Evolutionary conservation across 2,888 invertebrate species (phyloP), one percentile per base, ranked within the genome.

Genomic region (Athripsodes cinereus): DNA sequence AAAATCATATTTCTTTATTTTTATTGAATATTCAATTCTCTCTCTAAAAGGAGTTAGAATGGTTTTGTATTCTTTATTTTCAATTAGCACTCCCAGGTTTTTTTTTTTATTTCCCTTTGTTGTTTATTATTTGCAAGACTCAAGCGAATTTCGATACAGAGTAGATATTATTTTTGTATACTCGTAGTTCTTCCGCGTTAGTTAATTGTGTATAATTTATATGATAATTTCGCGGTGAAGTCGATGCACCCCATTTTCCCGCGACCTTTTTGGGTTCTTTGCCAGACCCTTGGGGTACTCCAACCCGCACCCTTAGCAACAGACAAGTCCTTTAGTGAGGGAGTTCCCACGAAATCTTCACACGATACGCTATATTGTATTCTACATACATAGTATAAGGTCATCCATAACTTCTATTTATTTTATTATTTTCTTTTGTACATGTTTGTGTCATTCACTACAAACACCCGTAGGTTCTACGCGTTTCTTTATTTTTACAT

Each of bases 301-400:
- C 31, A 22, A 21, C 26, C 54, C 54, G 10, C 31, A 22, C 26
- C 20, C 34, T 19, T 19, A 5, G 44, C 22, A 26, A 21, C 13
- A n/a, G 21, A n/a, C 40, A 40, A 8, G 47, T 21, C 47, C 19
- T 6, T 26, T 13, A 50, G 22, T n/a, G 50, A 50, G 50, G 50
- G 50, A 50, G 50, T 50, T 50, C 50, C 50, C 50, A 50, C 50
- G 56, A 26, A 46, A 10, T 35, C 40, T 56, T 56, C 56, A 44
- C 56, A 56, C 56, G 56, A 40, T 22, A 18, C 13, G n/a, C 56
- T 56, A 51, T 56, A 51, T 51, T 40, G 2, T 16, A 40, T 40
- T 40, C 40, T 40, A 16, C 19, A 31, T 34, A 10, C 20, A 8
- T 3, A 40, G 40, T 13, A 40, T 26, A 26, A 26, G 26, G n/a